Base-by-base conservation (phyloP, 2,888 invertebrate species). In the Oligia latruncula region DNA sequence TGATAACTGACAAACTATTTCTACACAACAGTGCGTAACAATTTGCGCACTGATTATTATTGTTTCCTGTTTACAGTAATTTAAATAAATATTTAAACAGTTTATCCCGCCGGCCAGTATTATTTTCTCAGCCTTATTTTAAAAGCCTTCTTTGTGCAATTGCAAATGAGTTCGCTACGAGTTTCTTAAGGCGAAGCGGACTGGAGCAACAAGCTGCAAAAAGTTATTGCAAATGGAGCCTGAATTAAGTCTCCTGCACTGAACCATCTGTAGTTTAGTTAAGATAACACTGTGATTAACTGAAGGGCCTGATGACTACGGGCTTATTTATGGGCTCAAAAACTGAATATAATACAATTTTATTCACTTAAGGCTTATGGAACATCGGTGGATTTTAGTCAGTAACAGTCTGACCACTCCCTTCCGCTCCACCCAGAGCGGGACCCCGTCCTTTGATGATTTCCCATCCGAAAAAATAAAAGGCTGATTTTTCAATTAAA, bases 111-210 rank as follows among this genome's bases (percentile, higher is more conserved):
- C 13, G 15, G 20, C 5, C 35, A 52, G 9, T 64, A 20, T 52
- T 35, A 58, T 20, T 58, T 66, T 9, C 52, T 20, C 43, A 20
- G 23, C 23, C 5, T 46, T 77, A n/a, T 65, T 77, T 58, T 58
- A 46, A 66, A 64, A 40, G 64, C 58, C 35, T 20, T 65, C 20
- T 78, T 40, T 49, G n/a, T 46, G 64, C 64, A 43, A 55, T 77
- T 77, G 46, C 78, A 78, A 78, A 66, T 78, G 35, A 66, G 46
- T 65, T 65, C 15, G 15, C 65, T 55, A 46, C 52, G 46, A 77
- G 43, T 66, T 55, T n/a, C 65, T 77, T 58, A 55, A n/a, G 49
- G 55, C n/a, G 4, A 40, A 60, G 35, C 35, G 75, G 20, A 29
- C 46, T 4, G 23, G n/a, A 66, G 66, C 35, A 67, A 66, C 49